Evolutionary conservation across 2,888 invertebrate species (phyloP).

Genomic region (Elysia crispata): DNA sequence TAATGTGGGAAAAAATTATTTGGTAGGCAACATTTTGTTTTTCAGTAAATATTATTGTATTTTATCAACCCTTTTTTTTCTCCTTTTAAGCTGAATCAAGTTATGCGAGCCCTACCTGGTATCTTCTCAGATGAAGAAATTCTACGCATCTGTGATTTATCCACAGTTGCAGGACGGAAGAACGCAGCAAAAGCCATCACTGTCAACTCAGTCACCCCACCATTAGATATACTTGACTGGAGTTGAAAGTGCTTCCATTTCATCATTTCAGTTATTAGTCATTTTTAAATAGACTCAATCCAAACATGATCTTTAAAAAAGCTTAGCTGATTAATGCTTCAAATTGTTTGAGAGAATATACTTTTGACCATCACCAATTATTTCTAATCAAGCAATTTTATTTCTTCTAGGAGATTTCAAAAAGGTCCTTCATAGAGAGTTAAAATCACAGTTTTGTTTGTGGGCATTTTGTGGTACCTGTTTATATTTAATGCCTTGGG

Average conservation of each 20-base stretch:
- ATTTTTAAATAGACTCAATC: too few species aligned
- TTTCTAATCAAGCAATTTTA: not conserved
- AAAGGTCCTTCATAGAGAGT: too few species aligned
- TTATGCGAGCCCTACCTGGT: slow-evolving; percentile 89
- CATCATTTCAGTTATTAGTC: not conserved
- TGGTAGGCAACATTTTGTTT: too few species aligned
- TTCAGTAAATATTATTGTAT: not conserved
- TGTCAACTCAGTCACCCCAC: slow-evolving; percentile 78
- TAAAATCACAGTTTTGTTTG: too few species aligned
- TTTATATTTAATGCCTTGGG: too few species aligned
- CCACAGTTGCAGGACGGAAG: slow-evolving; percentile 86
- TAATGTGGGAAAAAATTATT: too few species aligned
- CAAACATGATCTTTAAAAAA: too few species aligned
- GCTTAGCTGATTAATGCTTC: too few species aligned
- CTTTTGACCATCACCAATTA: not conserved
- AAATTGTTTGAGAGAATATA: too few species aligned
- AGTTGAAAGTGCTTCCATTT: not conserved
- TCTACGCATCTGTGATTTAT: slow-evolving; percentile 88
- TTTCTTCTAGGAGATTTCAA: too few species aligned
- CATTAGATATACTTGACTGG: slow-evolving; percentile 23
- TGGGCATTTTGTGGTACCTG: too few species aligned
- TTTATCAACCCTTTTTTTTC: not conserved
- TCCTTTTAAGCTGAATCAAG: slow-evolving; percentile 83
- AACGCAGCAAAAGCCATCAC: slow-evolving; percentile 92
- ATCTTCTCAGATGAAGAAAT: slow-evolving; percentile 86